phyloP scores from a whole-genome alignment of 2,888 invertebrate species.

The Philereme transversata region DNA sequence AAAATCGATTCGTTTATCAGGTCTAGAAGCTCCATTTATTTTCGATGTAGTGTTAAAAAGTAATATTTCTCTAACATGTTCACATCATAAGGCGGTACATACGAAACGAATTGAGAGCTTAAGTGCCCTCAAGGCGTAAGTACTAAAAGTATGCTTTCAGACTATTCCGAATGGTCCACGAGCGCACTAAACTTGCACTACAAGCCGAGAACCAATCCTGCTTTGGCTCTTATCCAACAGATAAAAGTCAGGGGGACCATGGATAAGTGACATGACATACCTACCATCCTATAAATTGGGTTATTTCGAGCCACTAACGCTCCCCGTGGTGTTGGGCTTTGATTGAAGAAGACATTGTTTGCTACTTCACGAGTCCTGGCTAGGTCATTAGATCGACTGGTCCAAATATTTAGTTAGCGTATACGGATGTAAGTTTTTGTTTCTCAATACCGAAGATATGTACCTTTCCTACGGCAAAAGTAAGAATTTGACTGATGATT shows the following conservation, averaged over 20 bases:
- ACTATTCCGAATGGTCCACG: slow-evolving; percentile 47
- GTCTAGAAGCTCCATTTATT: no score
- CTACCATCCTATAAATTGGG: slow-evolving; percentile 40
- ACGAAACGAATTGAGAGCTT: slow-evolving; percentile 13
- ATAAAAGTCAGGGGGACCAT: slow-evolving; percentile 60
- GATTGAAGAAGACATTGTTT: no score
- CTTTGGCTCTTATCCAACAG: slow-evolving; percentile 62
- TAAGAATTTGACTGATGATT: background rate
- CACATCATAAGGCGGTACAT: background rate
- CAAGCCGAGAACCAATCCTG: slow-evolving; percentile 56
- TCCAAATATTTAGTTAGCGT: no score
- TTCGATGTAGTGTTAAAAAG: background rate
- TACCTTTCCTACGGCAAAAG: background rate
- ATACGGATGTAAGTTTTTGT: no score
- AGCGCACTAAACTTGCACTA: slow-evolving; percentile 54
- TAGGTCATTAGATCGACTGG: no score
- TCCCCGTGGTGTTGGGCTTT: no score
- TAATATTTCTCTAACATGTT: slow-evolving; percentile 1
- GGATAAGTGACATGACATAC: slow-evolving; percentile 44
- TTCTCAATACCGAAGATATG: background rate
- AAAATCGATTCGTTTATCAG: no score
- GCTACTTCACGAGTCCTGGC: no score
- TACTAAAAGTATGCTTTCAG: slow-evolving; percentile 45
- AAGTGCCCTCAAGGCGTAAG: slow-evolving; percentile 22
- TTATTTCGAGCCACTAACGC: no score